phyloP scores from a whole-genome alignment of 2,888 invertebrate genomes.

The Sturmia bella region DNA sequence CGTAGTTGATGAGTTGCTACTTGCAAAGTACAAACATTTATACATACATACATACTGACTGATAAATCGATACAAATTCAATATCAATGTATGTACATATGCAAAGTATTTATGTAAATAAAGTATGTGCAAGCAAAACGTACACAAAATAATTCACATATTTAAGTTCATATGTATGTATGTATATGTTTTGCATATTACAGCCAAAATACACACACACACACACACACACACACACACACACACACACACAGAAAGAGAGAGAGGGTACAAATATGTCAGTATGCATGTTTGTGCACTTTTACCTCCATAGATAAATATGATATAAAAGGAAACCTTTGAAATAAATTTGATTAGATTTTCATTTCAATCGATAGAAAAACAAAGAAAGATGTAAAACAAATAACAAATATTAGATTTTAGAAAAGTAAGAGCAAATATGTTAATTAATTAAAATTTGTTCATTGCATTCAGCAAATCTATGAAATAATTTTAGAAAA shows the following conservation, averaged over 20 bases:
- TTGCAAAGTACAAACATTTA: constrained; percentile 12
- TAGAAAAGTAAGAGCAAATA: constrained; percentile 5
- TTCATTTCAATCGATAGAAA: constrained; percentile 37
- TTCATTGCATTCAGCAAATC: too few species aligned
- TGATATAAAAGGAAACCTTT: constrained; percentile 7
- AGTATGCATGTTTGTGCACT: too few species aligned
- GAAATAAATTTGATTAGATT: constrained; percentile 43
- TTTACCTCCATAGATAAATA: background rate
- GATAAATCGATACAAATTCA: background rate
- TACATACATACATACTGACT: too few species aligned
- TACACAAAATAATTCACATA: too few species aligned
- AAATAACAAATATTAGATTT: constrained; percentile 7
- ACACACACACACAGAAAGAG: too few species aligned
- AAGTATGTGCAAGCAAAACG: background rate
- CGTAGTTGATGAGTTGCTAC: background rate
- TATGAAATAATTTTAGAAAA: too few species aligned
- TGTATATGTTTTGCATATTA: too few species aligned
- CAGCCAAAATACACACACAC: too few species aligned
- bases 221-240: too few species aligned
- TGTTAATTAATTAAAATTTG: background rate
- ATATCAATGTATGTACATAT: background rate
- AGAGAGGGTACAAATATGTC: too few species aligned
- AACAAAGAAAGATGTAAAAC: constrained; percentile 10
- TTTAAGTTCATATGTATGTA: too few species aligned
- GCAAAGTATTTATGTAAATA: background rate